Conservation (phyloP, 2,888 invertebrate genomes). For the Thumatha senex region DNA sequence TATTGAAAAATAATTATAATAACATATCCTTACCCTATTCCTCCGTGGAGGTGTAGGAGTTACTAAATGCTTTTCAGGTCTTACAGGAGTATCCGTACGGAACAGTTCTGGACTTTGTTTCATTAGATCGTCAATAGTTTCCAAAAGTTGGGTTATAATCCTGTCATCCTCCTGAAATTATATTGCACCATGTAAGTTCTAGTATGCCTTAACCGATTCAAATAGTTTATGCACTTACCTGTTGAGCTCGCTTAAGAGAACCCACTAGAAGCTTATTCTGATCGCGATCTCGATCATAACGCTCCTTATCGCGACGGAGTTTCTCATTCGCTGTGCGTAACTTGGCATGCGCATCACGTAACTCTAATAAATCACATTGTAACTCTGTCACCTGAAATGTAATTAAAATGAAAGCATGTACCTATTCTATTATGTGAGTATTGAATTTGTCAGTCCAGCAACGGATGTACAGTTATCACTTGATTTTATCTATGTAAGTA, state of each 20-base stretch:
- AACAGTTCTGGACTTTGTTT: constrained; percentile 89
- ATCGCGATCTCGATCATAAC: constrained; percentile 92
- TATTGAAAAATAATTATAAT: neutral
- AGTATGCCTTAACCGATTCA: too few relatives aligned
- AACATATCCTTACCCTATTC: constrained; percentile 78
- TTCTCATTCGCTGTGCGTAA: constrained; percentile 95
- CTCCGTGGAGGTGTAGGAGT: constrained; percentile 89
- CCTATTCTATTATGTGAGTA: neutral
- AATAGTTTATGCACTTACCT: constrained; percentile 52
- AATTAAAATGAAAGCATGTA: neutral
- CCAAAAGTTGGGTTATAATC: constrained; percentile 88
- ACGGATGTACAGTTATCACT: too few relatives aligned
- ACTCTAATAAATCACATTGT: constrained; percentile 93
- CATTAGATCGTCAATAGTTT: constrained; percentile 91
- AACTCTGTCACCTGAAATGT: constrained; percentile 84
- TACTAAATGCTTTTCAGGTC: constrained; percentile 73
- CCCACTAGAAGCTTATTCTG: constrained; percentile 76
- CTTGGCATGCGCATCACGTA: constrained; percentile 96
- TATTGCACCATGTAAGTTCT: neutral
- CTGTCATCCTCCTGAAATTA: constrained; percentile 85
- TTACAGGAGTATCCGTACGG: constrained; percentile 58
- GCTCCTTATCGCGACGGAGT: constrained; percentile 92
- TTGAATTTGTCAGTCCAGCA: too few relatives aligned
- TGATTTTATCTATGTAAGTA: too few relatives aligned
- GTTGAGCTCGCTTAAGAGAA: constrained; percentile 77